These are phyloP conservation scores for Cuniculus paca DNA, from an alignment of 2,797 vertebrate genomes.

Conservation along the genomic window DNA sequence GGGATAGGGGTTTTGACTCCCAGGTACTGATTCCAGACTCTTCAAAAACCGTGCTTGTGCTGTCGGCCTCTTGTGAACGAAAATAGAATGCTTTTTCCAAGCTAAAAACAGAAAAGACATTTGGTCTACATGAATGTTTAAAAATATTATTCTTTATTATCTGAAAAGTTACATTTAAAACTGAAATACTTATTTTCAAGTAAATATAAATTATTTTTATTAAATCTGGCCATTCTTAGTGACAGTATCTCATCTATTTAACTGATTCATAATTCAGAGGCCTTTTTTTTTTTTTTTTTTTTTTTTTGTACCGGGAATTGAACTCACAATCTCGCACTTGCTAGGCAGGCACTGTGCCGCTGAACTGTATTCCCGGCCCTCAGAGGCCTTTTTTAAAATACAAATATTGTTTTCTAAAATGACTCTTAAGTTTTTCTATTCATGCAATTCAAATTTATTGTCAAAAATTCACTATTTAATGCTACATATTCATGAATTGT, in stretches of 20 bases:
- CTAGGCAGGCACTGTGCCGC: too few relatives aligned
- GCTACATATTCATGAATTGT: neutral
- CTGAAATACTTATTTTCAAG: slow-evolving; percentile 23
- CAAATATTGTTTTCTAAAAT: neutral
- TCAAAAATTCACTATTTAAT: neutral
- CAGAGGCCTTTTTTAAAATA: neutral
- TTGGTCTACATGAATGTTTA: neutral
- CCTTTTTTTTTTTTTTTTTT: neutral
- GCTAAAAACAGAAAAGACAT: neutral
- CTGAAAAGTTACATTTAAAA: neutral
- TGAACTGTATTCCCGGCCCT: neutral
- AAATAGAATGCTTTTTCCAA: neutral
- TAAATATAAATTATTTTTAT: neutral
- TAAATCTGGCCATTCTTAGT: neutral
- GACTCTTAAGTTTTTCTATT: neutral
- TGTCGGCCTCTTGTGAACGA: neutral
- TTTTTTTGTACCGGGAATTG: too few relatives aligned
- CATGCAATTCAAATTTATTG: neutral
- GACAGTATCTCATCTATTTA: neutral
- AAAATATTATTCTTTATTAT: neutral
- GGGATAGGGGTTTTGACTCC: neutral
- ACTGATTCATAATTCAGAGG: neutral
- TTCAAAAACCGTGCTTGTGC: neutral
- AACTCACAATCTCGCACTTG: too few relatives aligned
- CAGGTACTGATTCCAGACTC: neutral